phyloP scores from a whole-genome alignment of 2,113 vertebrate genomes.

The Vulpes vulpes region DNA sequence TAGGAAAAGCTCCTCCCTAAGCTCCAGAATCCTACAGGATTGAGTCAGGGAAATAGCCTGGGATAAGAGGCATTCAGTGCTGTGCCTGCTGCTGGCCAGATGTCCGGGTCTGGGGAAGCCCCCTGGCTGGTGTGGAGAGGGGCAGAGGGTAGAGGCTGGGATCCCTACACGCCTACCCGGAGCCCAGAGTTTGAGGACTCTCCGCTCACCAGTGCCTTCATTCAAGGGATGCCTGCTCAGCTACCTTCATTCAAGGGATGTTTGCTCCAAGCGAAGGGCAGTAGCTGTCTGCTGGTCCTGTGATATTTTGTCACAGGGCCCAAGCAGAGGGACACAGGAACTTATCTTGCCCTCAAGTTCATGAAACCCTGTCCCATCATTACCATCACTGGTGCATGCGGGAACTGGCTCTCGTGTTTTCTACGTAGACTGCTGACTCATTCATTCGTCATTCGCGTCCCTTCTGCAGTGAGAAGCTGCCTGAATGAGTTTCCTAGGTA shows the following conservation, averaged over 20 bases:
- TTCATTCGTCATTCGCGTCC: neutral
- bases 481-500: neutral
- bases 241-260: neutral
- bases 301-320: neutral
- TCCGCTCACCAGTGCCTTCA: neutral
- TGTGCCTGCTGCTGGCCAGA: too few species aligned
- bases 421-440: neutral
- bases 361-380: neutral
- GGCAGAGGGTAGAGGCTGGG: neutral
- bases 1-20: neutral
- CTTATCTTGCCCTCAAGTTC: neutral
- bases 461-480: neutral
- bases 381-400: too few species aligned
- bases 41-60: neutral
- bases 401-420: neutral
- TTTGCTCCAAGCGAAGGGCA: fast-evolving
- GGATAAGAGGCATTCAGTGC: neutral
- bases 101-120: fast-evolving
- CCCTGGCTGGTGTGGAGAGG: neutral
- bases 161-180: neutral
- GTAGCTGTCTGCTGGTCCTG: neutral
- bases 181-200: neutral
- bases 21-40: neutral
- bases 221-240: neutral
- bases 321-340: neutral